phyloP scores from a whole-genome alignment of 2,797 vertebrate genomes.

The Dicrostonyx torquatus region DNA sequence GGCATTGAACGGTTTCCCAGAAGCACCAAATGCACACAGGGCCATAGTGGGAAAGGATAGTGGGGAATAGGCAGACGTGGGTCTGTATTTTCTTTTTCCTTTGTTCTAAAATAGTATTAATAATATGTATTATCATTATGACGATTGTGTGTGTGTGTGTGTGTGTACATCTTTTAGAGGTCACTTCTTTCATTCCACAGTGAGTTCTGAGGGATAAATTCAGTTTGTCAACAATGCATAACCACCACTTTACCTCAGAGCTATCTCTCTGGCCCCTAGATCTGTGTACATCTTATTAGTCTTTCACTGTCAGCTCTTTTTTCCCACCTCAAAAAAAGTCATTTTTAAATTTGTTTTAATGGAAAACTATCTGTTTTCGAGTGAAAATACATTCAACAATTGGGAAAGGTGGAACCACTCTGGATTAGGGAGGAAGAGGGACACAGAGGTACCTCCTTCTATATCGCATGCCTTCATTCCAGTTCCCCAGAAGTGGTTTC shows the following conservation, averaged over 20 bases:
- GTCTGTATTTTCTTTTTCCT: not conserved
- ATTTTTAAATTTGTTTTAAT: not conserved
- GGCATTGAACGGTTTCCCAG: not conserved
- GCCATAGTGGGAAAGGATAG: not conserved
- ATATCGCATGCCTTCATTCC: not conserved
- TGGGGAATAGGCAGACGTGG: not conserved
- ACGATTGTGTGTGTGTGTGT: too few species aligned
- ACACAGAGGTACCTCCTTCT: accelerated
- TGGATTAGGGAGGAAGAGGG: not conserved
- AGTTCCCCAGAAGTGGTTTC: not conserved
- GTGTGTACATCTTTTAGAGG: not conserved
- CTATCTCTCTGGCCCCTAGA: not conserved
- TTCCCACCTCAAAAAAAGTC: not conserved
- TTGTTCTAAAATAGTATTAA: not conserved
- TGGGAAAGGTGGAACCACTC: not conserved
- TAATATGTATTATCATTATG: not conserved
- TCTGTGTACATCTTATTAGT: not conserved
- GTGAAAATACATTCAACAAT: not conserved
- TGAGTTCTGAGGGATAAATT: not conserved
- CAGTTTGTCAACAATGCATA: not conserved
- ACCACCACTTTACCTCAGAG: not conserved
- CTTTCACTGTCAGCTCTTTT: not conserved
- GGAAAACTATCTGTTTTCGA: not conserved
- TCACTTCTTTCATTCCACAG: not conserved
- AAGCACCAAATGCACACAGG: not conserved